A percentile compares a stretch with the other conserved stretches of the same genome.
These are phyloP conservation scores for Meda fulgida DNA, from an alignment of 2,797 vertebrate genomes.

Conservation along the genomic window DNA sequence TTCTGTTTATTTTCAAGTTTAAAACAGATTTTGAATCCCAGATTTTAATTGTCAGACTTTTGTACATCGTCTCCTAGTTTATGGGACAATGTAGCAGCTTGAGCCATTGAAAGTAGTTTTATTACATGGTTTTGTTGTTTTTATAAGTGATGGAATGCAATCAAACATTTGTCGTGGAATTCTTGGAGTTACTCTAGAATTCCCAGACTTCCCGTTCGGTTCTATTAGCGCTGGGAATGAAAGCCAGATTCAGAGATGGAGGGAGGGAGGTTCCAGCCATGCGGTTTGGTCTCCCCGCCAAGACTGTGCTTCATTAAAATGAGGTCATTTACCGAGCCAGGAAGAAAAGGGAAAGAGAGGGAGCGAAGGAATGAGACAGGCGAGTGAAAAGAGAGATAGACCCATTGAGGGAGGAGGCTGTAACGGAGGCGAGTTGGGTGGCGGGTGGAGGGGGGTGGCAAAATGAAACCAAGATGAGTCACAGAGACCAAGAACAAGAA, in stretches of 20 bases:
- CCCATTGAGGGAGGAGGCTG: slow-evolving; percentile 13
- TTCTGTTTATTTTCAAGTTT: neutral
- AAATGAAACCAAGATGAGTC: slow-evolving; percentile 66
- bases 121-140: slow-evolving; percentile 54
- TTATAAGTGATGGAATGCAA: slow-evolving; percentile 49
- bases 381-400: slow-evolving; percentile 27
- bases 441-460: slow-evolving; percentile 50
- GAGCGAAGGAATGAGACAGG: slow-evolving; percentile 33
- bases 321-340: slow-evolving; percentile 70
- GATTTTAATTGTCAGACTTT: neutral
- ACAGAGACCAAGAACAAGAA: slow-evolving; percentile 56
- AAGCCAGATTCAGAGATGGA: slow-evolving; percentile 53
- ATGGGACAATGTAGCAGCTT: slow-evolving; percentile 38
- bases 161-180: slow-evolving; percentile 58
- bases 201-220: slow-evolving; percentile 38
- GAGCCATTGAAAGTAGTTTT: slow-evolving; percentile 22
- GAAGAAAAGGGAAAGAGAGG: slow-evolving; percentile 50
- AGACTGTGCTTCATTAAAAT: slow-evolving; percentile 73
- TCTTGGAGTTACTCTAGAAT: slow-evolving; percentile 52
- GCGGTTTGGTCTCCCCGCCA: slow-evolving; percentile 59
- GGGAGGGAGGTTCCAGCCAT: slow-evolving; percentile 59
- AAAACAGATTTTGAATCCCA: neutral
- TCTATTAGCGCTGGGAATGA: slow-evolving; percentile 37
- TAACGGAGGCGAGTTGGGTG: slow-evolving; percentile 47
- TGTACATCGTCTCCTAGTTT: slow-evolving; percentile 38